Percentiles rank a stretch among this genome's conserved stretches.
phyloP scores from a whole-genome alignment of 2,888 invertebrate genomes.

The Ommatoiulus sabulosus region DNA sequence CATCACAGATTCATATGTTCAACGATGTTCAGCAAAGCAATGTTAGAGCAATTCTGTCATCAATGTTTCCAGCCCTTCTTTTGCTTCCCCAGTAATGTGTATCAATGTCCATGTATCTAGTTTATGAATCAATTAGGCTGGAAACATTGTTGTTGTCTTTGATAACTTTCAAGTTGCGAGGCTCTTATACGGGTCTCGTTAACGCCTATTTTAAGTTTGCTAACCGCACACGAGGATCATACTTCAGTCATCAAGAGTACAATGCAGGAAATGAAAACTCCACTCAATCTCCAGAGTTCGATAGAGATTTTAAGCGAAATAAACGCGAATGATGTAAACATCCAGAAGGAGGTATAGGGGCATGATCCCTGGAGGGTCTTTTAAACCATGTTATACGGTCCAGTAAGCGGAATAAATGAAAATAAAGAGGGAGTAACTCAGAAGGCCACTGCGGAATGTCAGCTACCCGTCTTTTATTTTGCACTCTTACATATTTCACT shows the following conservation, averaged over 20 bases:
- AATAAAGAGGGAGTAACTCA: background rate
- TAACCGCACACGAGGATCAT: background rate
- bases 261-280: background rate
- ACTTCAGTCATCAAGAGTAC: background rate
- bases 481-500: constrained; percentile 31
- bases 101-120: no score
- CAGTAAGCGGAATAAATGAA: constrained; percentile 36
- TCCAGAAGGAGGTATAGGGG: background rate
- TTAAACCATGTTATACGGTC: constrained; percentile 21
- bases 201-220: background rate
- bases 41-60: no score
- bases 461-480: background rate
- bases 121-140: no score
- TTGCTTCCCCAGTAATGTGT: no score
- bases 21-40: no score
- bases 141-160: no score
- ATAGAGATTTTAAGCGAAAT: constrained; percentile 20
- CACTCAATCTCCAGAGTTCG: background rate
- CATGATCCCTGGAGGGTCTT: background rate
- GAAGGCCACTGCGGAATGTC: background rate
- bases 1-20: no score
- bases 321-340: constrained; percentile 8
- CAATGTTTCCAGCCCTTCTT: no score
- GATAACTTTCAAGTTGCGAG: no score
- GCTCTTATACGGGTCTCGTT: no score